Evolutionary conservation across 2,888 invertebrate genomes (phyloP), one percentile per base, ranked within the genome.

Genomic region (Cybosia mesomella): DNA sequence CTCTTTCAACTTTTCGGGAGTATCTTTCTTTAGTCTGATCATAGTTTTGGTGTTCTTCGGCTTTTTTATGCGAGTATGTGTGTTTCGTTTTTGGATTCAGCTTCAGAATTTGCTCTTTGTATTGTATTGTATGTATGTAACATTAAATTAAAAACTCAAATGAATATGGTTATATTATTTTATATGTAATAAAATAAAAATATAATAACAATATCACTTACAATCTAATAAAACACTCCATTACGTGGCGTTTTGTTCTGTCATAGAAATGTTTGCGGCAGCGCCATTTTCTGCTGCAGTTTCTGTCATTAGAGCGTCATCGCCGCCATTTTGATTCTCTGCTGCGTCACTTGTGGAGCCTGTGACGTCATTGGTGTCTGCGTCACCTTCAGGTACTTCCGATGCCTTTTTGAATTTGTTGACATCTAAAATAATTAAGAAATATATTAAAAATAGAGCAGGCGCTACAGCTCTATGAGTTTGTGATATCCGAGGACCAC

Each of bases 401-500:
- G 95, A 92, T 2, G 92, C 95, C 85, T 97, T 97, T 86, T 97
- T 96, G 85, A 97, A 97, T 89, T 97, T 97, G 83, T 97, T 97
- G 53, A 96, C 94, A 83, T 97, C 97, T 97, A 87, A 22, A 92
- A 64, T 58, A 28, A 21, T 13, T 32, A 21, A 34, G 2, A 34
- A 61, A 28, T 9, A 28, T 24, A 57, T 57, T 3, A 57, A 21
- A 4, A 49, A 49, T 43, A 43, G 1, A 49, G 10, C 5, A 49
- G 11, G 7, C 3, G 5, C 3, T 15, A 54, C n/a, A n/a, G n/a
- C n/a, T n/a, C n/a, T n/a, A n/a, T n/a, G n/a, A n/a, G n/a, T n/a
- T n/a, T n/a, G n/a, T n/a, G n/a, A n/a, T n/a, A n/a, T n/a, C n/a
- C n/a, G n/a, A n/a, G n/a, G n/a, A n/a, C n/a, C n/a, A n/a, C n/a